Conservation (phyloP, 2,797 vertebrate species). For the Chelmon rostratus region DNA sequence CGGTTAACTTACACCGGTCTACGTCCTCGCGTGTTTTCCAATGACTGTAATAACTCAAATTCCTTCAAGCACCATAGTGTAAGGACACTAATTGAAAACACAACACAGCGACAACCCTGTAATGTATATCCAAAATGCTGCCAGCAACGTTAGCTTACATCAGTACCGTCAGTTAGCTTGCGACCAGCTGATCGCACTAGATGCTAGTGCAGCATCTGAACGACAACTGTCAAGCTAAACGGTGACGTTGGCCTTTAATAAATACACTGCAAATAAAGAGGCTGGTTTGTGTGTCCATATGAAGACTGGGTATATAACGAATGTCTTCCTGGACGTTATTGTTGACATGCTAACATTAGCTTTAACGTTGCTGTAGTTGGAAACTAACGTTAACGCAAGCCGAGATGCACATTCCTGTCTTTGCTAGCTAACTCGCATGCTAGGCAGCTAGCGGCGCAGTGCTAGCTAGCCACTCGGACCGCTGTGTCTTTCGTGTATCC, state of each 20-base stretch:
- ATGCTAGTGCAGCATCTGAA: slow-evolving; percentile 49
- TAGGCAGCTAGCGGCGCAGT: slow-evolving; percentile 55
- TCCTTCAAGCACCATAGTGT: not conserved
- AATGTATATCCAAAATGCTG: not conserved
- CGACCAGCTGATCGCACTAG: slow-evolving; percentile 65
- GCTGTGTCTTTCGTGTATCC: slow-evolving; percentile 6
- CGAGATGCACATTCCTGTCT: slow-evolving; percentile 54
- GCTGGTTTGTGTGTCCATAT: not conserved
- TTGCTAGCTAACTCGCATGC: slow-evolving; percentile 67
- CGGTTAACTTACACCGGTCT: not conserved
- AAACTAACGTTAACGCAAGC: slow-evolving; percentile 16
- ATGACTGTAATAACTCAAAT: not conserved
- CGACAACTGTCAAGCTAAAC: slow-evolving; percentile 63
- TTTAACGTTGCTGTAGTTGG: not conserved
- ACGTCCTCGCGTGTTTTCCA: not conserved
- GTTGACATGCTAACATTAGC: slow-evolving; percentile 12
- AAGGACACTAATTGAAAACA: not conserved
- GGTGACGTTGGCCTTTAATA: slow-evolving; percentile 39
- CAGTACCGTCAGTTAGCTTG: slow-evolving; percentile 8
- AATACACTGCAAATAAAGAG: not conserved
- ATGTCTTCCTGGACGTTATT: accelerated
- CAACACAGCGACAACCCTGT: not conserved
- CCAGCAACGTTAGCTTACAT: slow-evolving; percentile 23
- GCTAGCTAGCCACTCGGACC: slow-evolving; percentile 60
- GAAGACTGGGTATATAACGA: accelerated